A percentile compares a stretch with the other conserved stretches of the same genome.
Conservation (phyloP, 2,113 vertebrate genomes). For the Polypterus bichir region DNA sequence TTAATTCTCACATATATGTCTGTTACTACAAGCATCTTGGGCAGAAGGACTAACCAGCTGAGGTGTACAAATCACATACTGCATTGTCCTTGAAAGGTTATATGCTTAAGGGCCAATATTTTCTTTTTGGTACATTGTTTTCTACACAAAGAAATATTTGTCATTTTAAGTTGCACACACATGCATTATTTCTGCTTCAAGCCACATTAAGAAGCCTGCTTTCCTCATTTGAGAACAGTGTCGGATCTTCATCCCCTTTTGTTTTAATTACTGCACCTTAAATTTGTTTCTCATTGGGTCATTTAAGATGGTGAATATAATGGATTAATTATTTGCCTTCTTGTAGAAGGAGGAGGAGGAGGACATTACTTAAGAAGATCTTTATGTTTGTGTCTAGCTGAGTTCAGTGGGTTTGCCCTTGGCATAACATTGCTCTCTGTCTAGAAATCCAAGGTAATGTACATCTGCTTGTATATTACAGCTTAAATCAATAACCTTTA, state of each 20-base stretch:
- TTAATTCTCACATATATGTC: too few relatives aligned
- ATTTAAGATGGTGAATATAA: constrained; percentile 5
- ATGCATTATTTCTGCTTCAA: too few relatives aligned
- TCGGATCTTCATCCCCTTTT: neutral
- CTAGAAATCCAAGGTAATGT: constrained; percentile 32
- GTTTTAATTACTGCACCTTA: neutral
- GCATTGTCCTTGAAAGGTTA: too few relatives aligned
- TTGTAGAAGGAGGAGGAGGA: neutral
- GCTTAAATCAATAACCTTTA: constrained; percentile 46
- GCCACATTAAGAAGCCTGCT: too few relatives aligned
- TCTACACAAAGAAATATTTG: too few relatives aligned
- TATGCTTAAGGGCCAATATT: too few relatives aligned
- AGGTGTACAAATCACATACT: too few relatives aligned
- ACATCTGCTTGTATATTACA: constrained; percentile 54
- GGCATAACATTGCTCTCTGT: constrained; percentile 46
- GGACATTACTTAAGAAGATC: neutral
- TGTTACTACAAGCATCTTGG: too few relatives aligned
- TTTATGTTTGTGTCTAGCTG: constrained; percentile 8
- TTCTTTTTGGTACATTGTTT: too few relatives aligned
- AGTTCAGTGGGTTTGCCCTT: constrained; percentile 46
- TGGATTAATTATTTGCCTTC: constrained; percentile 3
- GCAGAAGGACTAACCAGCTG: too few relatives aligned
- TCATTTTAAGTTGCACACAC: too few relatives aligned
- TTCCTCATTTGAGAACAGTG: too few relatives aligned
- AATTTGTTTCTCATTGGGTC: constrained; percentile 7